These are phyloP conservation scores for Ariopsis seemanni DNA, from an alignment of 2,113 vertebrate genomes.

Conservation along the genomic window DNA sequence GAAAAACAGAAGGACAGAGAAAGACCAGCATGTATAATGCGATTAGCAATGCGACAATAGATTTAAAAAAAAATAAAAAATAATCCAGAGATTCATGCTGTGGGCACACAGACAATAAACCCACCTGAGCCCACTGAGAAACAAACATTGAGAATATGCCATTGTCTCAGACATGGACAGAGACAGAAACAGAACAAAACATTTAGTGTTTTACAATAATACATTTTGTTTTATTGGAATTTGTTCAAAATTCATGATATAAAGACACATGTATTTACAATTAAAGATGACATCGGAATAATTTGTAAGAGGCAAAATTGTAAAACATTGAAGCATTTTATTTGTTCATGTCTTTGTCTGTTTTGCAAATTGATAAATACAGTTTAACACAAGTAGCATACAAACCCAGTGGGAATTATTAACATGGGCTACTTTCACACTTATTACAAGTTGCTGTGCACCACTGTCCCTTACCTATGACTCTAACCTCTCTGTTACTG, in stretches of 20 bases:
- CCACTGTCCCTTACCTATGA: too few species aligned
- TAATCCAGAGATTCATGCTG: constrained; percentile 17
- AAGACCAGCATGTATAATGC: constrained; percentile 22
- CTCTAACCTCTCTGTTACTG: too few species aligned
- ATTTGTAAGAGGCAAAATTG: background rate
- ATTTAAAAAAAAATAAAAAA: background rate
- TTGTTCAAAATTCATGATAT: background rate
- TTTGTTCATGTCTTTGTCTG: background rate
- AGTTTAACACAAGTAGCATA: background rate
- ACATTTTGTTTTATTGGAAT: background rate
- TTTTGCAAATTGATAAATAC: background rate
- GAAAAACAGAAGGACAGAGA: constrained; percentile 25
- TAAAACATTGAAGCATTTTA: background rate
- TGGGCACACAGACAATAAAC: background rate
- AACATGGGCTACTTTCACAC: background rate
- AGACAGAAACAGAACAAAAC: background rate
- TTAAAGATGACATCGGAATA: background rate
- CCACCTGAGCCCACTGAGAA: background rate
- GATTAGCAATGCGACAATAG: constrained; percentile 21
- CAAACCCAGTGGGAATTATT: background rate
- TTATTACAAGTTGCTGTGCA: background rate
- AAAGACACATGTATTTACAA: background rate
- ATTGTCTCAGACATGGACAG: background rate
- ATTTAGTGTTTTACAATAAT: background rate
- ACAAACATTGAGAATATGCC: background rate